Evolutionary conservation across 2,888 invertebrate species (phyloP).

Genomic region (Yponomeuta malinellus): DNA sequence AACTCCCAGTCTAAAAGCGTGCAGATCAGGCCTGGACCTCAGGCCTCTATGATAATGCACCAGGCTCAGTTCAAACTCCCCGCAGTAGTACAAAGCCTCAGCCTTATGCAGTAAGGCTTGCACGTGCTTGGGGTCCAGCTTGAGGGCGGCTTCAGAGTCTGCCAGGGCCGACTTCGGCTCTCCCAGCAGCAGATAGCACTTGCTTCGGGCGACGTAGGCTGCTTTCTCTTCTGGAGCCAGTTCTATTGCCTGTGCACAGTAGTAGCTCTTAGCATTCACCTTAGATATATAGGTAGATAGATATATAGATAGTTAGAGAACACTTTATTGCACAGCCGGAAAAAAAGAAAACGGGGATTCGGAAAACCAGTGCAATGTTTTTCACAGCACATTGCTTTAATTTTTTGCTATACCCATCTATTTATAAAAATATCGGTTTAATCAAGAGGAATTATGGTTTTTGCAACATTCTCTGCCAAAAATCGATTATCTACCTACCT

Average conservation of each 20-base stretch:
- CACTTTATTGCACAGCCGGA: too few relatives aligned
- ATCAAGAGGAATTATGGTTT: too few relatives aligned
- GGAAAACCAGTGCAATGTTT: too few relatives aligned
- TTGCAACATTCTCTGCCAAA: too few relatives aligned
- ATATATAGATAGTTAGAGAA: too few relatives aligned
- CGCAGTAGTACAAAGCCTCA: constrained; percentile 92
- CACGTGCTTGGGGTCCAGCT: constrained; percentile 80
- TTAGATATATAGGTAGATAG: too few relatives aligned
- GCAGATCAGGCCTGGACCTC: constrained; percentile 88
- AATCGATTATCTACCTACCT: too few relatives aligned
- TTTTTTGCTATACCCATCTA: too few relatives aligned
- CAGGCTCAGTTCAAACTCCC: constrained; percentile 94
- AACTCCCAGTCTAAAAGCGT: constrained; percentile 85
- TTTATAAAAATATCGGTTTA: too few relatives aligned
- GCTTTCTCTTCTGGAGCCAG: constrained; percentile 89
- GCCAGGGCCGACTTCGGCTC: constrained; percentile 87
- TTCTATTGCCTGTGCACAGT: constrained; percentile 86
- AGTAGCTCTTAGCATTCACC: too few relatives aligned
- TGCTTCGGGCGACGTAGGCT: constrained; percentile 91
- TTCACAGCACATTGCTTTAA: too few relatives aligned
- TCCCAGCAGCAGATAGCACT: constrained; percentile 90
- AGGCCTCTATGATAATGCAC: constrained; percentile 94
- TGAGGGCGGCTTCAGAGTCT: constrained; percentile 90
- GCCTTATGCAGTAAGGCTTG: constrained; percentile 89
- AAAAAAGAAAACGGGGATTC: too few relatives aligned